phyloP scores from a whole-genome alignment of 2,888 invertebrate species.

The Allygus modestus region DNA sequence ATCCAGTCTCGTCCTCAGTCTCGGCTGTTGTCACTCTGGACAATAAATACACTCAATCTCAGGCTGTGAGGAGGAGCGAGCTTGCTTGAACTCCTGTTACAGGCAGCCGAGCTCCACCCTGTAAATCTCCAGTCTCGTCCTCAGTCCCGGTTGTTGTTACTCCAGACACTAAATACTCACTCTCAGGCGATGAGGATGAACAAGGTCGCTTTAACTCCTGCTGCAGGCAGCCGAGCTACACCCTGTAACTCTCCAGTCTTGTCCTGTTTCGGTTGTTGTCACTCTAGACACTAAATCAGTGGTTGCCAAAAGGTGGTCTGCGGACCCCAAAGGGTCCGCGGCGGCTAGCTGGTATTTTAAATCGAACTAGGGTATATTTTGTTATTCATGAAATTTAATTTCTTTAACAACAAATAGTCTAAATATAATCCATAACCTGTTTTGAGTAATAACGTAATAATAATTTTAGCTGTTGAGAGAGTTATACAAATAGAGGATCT shows the following conservation, averaged over 20 bases:
- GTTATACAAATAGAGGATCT: no score
- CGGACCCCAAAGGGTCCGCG: no score
- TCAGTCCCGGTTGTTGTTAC: constrained; percentile 80
- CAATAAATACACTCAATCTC: constrained; percentile 39
- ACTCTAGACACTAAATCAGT: no score
- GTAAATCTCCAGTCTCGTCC: constrained; percentile 88
- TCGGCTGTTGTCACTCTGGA: no score
- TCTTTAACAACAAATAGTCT: no score
- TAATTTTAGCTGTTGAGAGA: no score
- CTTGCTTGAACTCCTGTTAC: constrained; percentile 81
- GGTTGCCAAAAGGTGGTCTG: no score
- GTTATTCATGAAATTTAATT: no score
- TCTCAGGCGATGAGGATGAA: constrained; percentile 77
- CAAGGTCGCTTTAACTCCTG: constrained; percentile 79
- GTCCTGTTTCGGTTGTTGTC: constrained; percentile 81
- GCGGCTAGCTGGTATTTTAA: no score
- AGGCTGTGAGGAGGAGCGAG: constrained; percentile 11
- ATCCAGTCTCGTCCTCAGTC: constrained; percentile 84
- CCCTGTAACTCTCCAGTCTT: constrained; percentile 90
- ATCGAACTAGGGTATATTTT: no score
- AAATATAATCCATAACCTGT: no score
- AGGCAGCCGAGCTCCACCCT: constrained; percentile 90
- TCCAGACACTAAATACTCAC: constrained; percentile 84
- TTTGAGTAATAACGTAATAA: no score
- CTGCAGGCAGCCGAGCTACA: constrained; percentile 88